A percentile compares a stretch with the other conserved stretches of the same genome.
Conservation (phyloP, 2,797 vertebrate species). For the Spheniscus humboldti region DNA sequence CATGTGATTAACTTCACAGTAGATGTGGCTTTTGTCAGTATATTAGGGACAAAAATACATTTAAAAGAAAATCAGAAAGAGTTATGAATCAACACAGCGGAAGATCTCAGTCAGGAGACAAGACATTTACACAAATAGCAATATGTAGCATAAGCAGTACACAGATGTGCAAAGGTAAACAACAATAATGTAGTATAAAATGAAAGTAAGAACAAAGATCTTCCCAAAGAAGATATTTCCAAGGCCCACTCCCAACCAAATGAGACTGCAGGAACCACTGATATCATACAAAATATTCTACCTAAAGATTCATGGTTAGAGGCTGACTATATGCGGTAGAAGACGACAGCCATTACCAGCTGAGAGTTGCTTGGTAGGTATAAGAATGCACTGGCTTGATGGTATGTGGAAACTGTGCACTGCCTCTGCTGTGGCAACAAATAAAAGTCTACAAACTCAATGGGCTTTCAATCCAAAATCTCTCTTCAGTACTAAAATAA, state of each 20-base stretch:
- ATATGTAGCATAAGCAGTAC: neutral
- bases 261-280: neutral
- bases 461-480: neutral
- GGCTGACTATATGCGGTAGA: neutral
- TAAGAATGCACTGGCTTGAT: neutral
- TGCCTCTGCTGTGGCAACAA: neutral
- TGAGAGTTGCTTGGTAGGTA: neutral
- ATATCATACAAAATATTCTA: neutral
- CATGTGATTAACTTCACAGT: neutral
- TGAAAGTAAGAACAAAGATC: conserved; percentile 20
- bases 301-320: neutral
- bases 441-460: neutral
- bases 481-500: neutral
- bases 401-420: neutral
- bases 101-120: conserved; percentile 5
- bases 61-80: neutral
- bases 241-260: neutral
- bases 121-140: neutral
- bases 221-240: neutral
- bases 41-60: neutral
- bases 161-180: neutral
- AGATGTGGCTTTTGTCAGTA: neutral
- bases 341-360: neutral
- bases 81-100: neutral
- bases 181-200: conserved; percentile 9